A percentile compares a stretch with the other conserved stretches of the same genome.
Conservation (phyloP, 2,113 vertebrate species). For the Lathamus discolor region DNA sequence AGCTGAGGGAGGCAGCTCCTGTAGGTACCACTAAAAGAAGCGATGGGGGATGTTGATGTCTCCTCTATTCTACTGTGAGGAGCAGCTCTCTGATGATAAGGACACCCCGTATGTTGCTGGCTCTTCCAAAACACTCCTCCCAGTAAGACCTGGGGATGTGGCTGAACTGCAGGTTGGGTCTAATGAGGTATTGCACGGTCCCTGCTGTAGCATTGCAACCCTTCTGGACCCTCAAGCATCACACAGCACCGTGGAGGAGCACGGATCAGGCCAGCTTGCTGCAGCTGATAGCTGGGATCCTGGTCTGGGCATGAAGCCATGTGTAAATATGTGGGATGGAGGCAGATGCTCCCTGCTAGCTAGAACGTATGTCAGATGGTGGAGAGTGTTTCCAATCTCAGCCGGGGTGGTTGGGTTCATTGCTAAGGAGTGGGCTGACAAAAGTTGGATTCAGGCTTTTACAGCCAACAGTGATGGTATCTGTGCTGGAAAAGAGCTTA, state of each 20-base stretch:
- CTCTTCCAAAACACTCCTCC: not conserved
- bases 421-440: not conserved
- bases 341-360: not conserved
- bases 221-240: not conserved
- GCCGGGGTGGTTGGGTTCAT: not conserved
- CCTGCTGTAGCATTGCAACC: not conserved
- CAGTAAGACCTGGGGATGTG: not conserved
- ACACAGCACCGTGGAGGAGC: not conserved
- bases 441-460: not conserved
- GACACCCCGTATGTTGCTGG: too few relatives aligned
- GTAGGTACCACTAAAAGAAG: not conserved
- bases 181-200: not conserved
- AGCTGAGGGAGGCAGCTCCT: not conserved
- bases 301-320: not conserved
- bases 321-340: not conserved
- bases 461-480: not conserved
- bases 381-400: not conserved
- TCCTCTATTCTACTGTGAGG: not conserved
- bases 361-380: not conserved
- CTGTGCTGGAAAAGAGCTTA: not conserved
- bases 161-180: not conserved
- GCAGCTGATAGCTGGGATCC: not conserved
- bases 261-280: not conserved
- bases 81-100: not conserved
- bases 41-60: rapidly evolving